Conservation (phyloP, 2,113 vertebrate genomes). For the Rhadina sibilatrix region DNA sequence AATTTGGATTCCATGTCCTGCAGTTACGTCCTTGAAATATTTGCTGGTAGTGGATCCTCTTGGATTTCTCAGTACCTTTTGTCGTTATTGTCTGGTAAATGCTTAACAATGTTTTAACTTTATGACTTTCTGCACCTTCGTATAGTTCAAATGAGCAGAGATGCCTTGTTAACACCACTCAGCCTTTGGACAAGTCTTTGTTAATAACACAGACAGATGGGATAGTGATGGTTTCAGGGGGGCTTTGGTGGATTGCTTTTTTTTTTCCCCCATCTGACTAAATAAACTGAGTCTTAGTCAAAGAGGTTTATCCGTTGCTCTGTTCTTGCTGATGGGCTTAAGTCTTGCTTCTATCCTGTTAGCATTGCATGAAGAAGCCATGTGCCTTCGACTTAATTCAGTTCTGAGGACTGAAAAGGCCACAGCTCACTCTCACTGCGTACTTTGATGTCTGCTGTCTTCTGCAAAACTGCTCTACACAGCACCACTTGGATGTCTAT, state of each 20-base stretch:
- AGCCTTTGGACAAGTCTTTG: constrained; percentile 36
- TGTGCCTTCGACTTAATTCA: constrained; percentile 48
- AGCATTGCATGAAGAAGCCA: constrained; percentile 62
- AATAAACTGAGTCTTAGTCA: constrained; percentile 56
- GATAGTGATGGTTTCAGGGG: constrained; percentile 44
- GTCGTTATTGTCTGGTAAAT: constrained; percentile 11
- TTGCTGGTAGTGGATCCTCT: background rate
- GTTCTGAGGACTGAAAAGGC: constrained; percentile 38
- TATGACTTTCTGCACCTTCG: constrained; percentile 43
- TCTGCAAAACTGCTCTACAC: constrained; percentile 11
- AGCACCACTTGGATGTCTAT: constrained; percentile 33
- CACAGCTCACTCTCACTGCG: constrained; percentile 53
- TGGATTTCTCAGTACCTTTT: background rate
- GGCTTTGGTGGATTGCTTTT: background rate
- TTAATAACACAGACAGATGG: constrained; percentile 64
- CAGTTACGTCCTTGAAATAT: background rate
- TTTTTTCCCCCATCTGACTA: constrained; percentile 30
- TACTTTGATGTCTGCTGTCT: constrained; percentile 60
- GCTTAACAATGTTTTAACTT: constrained; percentile 45
- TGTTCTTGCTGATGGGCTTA: constrained; percentile 62
- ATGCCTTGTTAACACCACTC: constrained; percentile 53
- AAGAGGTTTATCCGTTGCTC: constrained; percentile 62
- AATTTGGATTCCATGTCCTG: background rate
- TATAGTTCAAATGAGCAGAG: constrained; percentile 22
- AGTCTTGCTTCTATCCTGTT: constrained; percentile 64